These are phyloP conservation scores for Brachystomella parvula DNA, from an alignment of 1,140 invertebrate species.

Conservation along the genomic window DNA sequence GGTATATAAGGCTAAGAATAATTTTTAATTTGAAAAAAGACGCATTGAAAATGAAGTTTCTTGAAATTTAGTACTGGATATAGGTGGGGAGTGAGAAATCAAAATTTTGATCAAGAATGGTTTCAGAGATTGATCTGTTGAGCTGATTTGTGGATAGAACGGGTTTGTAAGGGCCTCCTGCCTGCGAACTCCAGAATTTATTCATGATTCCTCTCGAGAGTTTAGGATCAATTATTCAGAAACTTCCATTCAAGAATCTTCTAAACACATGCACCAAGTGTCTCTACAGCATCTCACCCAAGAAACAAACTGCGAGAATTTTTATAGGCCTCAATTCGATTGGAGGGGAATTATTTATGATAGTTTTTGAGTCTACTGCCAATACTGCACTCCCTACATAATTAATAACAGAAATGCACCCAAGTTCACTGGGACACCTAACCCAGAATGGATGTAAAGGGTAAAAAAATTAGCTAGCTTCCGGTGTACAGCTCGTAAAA, in stretches of 20 bases:
- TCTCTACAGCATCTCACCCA: background rate
- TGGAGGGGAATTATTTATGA: slow-evolving; percentile 7
- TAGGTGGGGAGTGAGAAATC: too few species aligned
- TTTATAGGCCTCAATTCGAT: background rate
- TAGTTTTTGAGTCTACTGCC: background rate
- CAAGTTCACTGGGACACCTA: slow-evolving; percentile 4
- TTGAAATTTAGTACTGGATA: too few species aligned
- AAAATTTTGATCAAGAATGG: too few species aligned
- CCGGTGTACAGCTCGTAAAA: too few species aligned
- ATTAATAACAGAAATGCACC: background rate
- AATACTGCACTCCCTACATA: background rate
- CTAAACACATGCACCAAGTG: slow-evolving; percentile 5
- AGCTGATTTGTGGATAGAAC: too few species aligned
- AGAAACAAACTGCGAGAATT: background rate
- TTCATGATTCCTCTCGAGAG: slow-evolving; percentile 10
- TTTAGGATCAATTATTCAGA: slow-evolving; percentile 5
- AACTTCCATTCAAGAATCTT: slow-evolving; percentile 5
- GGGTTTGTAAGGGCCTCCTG: too few species aligned
- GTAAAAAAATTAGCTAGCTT: too few species aligned
- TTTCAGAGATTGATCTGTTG: too few species aligned
- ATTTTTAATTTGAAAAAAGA: too few species aligned
- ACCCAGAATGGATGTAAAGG: too few species aligned
- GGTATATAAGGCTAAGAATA: too few species aligned
- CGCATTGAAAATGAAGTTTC: too few species aligned
- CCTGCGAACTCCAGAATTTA: slow-evolving; percentile 1